A percentile compares a stretch with the other conserved stretches of the same genome.
Conservation (phyloP, 2,113 vertebrate genomes). For the Corapipo altera region DNA sequence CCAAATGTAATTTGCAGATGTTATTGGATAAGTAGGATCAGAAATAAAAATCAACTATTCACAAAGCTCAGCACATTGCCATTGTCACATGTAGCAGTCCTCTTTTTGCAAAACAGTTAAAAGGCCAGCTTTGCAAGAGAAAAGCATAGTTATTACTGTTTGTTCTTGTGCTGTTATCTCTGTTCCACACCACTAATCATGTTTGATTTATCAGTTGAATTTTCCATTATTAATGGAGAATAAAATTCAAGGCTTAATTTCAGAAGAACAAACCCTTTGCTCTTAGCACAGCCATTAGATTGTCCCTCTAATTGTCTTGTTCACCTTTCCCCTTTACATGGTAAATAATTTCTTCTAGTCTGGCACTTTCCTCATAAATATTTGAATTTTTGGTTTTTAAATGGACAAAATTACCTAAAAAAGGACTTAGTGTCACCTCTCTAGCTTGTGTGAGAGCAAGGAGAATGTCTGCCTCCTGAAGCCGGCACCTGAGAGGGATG, state of each 20-base stretch:
- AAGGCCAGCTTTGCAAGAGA: background rate
- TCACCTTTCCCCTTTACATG: background rate
- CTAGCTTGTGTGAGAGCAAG: background rate
- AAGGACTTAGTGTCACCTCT: background rate
- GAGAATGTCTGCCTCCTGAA: background rate
- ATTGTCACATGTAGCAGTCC: background rate
- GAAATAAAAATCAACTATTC: background rate
- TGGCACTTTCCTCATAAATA: background rate
- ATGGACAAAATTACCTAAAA: background rate
- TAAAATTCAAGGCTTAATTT: conserved; percentile 40
- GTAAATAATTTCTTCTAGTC: background rate
- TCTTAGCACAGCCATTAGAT: background rate
- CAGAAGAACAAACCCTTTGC: conserved; percentile 2
- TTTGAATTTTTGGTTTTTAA: background rate
- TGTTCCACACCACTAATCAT: background rate
- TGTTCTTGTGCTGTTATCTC: conserved; percentile 6
- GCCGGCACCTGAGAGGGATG: background rate
- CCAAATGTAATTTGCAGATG: background rate
- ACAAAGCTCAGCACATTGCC: background rate
- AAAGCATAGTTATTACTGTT: background rate
- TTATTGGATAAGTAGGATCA: background rate
- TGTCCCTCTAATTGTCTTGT: background rate
- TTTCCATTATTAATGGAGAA: conserved; percentile 32
- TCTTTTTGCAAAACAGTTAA: background rate
- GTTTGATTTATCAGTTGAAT: conserved; percentile 19